A percentile compares a stretch with the other conserved stretches of the same genome.
Conservation (phyloP, 1,140 invertebrate genomes). For the Holcopasites calliopsidis region DNA sequence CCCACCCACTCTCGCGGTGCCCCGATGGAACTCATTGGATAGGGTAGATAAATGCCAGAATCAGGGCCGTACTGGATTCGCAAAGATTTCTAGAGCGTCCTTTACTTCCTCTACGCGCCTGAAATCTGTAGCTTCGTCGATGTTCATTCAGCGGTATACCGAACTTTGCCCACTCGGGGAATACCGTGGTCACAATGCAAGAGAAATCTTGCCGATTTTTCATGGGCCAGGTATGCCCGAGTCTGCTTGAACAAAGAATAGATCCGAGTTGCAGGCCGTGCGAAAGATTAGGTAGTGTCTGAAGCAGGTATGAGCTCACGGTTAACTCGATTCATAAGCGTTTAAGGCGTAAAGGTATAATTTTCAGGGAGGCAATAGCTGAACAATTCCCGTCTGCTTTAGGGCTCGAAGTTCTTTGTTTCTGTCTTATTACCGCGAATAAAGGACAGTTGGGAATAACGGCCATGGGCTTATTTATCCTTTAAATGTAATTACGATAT, state of each 20-base stretch:
- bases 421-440: not conserved
- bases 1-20: constrained; percentile 50
- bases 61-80: constrained; percentile 18
- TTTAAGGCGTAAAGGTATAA: constrained; percentile 39
- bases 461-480: not conserved
- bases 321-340: constrained; percentile 17
- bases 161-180: not conserved
- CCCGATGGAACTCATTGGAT: constrained; percentile 37
- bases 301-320: not conserved
- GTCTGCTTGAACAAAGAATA: not conserved
- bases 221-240: not conserved
- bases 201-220: not conserved
- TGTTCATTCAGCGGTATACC: not conserved
- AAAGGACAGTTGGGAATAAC: constrained; percentile 13
- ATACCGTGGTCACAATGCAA: not conserved
- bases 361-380: constrained; percentile 37
- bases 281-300: not conserved
- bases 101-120: not conserved
- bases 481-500: constrained; percentile 14
- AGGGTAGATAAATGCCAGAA: constrained; percentile 38
- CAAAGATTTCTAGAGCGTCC: not conserved
- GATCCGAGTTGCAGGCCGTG: not conserved
- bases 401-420: not conserved
- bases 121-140: not conserved
- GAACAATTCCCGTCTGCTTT: constrained; percentile 1